Conservation (phyloP, 2,888 invertebrate genomes). For the Sminthurinus aureus region DNA sequence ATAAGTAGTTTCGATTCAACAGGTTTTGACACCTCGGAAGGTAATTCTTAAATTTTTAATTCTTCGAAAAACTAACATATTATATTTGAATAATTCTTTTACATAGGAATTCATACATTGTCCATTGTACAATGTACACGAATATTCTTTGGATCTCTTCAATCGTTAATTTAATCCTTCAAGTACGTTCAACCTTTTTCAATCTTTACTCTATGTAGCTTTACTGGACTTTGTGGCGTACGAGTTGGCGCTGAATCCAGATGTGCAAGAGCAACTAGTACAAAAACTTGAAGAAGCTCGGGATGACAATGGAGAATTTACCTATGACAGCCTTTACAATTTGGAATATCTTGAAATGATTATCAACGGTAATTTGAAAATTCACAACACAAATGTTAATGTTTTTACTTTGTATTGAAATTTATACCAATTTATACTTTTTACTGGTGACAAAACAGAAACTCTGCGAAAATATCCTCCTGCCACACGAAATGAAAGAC, state of each 20-base stretch:
- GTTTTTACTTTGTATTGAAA: background rate
- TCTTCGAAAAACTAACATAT: too few relatives aligned
- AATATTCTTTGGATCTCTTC: too few relatives aligned
- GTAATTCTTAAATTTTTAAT: too few relatives aligned
- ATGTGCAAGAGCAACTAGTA: slow-evolving; percentile 30
- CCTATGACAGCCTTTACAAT: slow-evolving; percentile 14
- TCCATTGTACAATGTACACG: too few relatives aligned
- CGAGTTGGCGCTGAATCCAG: slow-evolving; percentile 32
- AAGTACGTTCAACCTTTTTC: too few relatives aligned
- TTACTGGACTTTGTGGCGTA: slow-evolving; percentile 7
- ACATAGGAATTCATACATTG: too few relatives aligned
- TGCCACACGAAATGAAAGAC: slow-evolving; percentile 24
- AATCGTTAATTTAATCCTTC: too few relatives aligned
- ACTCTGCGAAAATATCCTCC: slow-evolving; percentile 38
- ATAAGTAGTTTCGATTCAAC: too few relatives aligned
- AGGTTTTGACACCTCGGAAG: too few relatives aligned
- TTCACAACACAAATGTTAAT: background rate
- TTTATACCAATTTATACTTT: background rate
- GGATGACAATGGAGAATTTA: slow-evolving; percentile 18
- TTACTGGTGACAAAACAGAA: slow-evolving; percentile 29
- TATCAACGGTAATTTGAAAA: background rate
- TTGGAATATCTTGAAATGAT: slow-evolving; percentile 31
- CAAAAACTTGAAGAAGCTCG: slow-evolving; percentile 8
- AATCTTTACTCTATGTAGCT: too few relatives aligned
- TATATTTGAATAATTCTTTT: too few relatives aligned